Percentiles rank a stretch among this genome's conserved stretches.
Conservation (phyloP, 23 tunicate species). For the Halocynthia roretzi region DNA sequence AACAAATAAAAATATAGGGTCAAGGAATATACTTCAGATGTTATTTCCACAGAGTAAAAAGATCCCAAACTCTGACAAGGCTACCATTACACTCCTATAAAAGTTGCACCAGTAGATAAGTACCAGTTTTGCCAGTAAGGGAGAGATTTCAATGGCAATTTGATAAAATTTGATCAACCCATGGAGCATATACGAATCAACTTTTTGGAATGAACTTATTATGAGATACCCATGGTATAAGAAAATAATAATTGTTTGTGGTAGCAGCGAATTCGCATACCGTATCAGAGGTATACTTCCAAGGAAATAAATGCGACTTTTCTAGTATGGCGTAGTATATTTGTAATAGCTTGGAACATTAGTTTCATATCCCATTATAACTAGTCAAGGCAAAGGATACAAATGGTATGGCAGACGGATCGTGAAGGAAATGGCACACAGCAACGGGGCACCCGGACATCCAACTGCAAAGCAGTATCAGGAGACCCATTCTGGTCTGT, state of each 20-base stretch:
- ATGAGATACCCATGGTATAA: too few relatives aligned
- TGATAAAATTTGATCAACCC: too few relatives aligned
- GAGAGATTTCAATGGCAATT: too few relatives aligned
- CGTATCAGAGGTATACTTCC: background rate
- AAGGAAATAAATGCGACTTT: background rate
- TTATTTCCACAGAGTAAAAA: background rate
- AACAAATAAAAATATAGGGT: background rate
- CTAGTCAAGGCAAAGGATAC: conserved; percentile 36
- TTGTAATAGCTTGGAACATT: background rate
- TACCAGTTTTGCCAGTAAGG: too few relatives aligned
- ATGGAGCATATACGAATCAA: too few relatives aligned
- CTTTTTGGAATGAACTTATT: too few relatives aligned
- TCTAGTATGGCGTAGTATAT: background rate
- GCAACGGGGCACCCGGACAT: conserved; percentile 61
- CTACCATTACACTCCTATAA: too few relatives aligned
- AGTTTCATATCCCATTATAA: background rate
- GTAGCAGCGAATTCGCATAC: background rate
- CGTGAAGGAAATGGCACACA: conserved; percentile 54
- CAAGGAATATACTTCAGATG: background rate
- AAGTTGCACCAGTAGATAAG: too few relatives aligned
- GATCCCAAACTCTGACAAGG: background rate
- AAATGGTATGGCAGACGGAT: conserved; percentile 73
- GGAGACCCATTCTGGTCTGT: conserved; percentile 74
- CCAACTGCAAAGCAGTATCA: conserved; percentile 78
- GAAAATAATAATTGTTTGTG: background rate